Conservation (phyloP, 2,888 invertebrate genomes). For the Eutolmus rufibarbis region DNA sequence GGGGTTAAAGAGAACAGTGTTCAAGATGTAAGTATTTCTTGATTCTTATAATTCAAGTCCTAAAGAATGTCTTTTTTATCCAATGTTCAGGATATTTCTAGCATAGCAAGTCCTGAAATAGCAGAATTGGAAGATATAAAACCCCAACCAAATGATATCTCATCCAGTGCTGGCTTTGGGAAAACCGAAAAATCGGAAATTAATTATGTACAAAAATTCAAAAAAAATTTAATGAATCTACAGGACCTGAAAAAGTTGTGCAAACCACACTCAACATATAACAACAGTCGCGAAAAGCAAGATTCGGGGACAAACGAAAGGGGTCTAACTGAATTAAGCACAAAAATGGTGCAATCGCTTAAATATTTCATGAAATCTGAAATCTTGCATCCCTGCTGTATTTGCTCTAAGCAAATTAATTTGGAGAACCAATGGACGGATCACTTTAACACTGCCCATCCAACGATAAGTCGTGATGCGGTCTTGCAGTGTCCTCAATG, state of each 20-base stretch:
- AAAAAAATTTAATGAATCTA: not conserved
- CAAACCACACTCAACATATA: no score
- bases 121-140: not conserved
- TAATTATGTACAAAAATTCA: not conserved
- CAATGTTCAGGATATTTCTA: not conserved
- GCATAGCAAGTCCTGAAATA: not conserved
- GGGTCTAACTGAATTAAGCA: not conserved
- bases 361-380: not conserved
- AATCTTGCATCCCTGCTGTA: not conserved
- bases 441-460: not conserved
- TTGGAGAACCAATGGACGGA: not conserved
- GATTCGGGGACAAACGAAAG: not conserved
- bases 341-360: not conserved
- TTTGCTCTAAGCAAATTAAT: not conserved
- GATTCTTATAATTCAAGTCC: not conserved
- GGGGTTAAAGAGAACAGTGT: not conserved
- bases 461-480: not conserved
- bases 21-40: not conserved
- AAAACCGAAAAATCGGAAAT: not conserved
- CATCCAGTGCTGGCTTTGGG: not conserved
- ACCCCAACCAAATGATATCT: not conserved
- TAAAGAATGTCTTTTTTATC: not conserved
- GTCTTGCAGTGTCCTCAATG: not conserved
- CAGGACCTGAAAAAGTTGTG: not conserved
- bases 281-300: not conserved